Evolutionary conservation across 1,140 invertebrate species (phyloP).

Genomic region (Drosophila setifemur): DNA sequence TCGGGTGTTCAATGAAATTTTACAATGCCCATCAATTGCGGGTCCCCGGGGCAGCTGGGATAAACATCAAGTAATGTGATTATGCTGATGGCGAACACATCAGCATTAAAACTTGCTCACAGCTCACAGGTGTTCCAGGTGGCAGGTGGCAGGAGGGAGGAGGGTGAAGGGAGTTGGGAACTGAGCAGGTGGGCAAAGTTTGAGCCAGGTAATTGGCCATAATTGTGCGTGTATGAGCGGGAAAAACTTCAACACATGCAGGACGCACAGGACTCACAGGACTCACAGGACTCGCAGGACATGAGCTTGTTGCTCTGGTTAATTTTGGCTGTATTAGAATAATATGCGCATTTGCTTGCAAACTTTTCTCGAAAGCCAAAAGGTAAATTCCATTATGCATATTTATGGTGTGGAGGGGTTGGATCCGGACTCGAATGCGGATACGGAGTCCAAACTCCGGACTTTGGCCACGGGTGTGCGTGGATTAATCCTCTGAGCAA

Average conservation of each 20-base stretch:
- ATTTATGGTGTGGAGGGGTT: constrained; percentile 58
- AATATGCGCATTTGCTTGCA: constrained; percentile 76
- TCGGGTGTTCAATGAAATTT: constrained; percentile 60
- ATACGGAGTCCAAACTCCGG: neutral
- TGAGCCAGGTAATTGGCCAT: constrained; percentile 46
- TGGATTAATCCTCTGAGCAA: constrained; percentile 32
- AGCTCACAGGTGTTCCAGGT: constrained; percentile 47
- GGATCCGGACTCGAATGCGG: constrained; percentile 13
- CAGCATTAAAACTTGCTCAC: constrained; percentile 53
- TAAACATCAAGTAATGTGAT: constrained; percentile 72
- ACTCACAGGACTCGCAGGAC: constrained; percentile 10
- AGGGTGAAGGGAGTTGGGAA: too few species aligned
- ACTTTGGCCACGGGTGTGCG: constrained; percentile 10
- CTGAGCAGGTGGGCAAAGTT: constrained; percentile 46
- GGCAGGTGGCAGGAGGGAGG: constrained; percentile 9
- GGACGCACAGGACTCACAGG: neutral
- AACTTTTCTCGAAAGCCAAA: constrained; percentile 70
- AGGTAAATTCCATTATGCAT: constrained; percentile 71
- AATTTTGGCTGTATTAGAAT: constrained; percentile 75
- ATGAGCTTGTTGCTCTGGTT: constrained; percentile 42
- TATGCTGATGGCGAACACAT: constrained; percentile 59
- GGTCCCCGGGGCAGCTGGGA: neutral
- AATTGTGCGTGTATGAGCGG: constrained; percentile 58
- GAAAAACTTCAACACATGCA: constrained; percentile 58
- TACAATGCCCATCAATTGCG: constrained; percentile 68